Evolutionary conservation across 2,888 invertebrate genomes (phyloP), one percentile per base, ranked within the genome.

Genomic region (Kuschelorhynchus macadamiae): DNA sequence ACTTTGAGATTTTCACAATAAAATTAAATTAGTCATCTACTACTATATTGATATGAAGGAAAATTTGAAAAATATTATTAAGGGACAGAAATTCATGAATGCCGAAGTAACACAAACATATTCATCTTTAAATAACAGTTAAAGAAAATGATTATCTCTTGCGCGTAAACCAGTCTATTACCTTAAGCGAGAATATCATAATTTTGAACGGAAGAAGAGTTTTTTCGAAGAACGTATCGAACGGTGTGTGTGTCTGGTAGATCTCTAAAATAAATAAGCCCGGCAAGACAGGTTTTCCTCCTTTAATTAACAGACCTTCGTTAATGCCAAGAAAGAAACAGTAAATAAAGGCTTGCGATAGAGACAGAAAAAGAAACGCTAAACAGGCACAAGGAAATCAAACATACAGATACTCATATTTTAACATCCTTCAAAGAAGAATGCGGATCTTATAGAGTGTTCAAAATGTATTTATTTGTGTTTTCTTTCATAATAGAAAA

Each of bases 301-400:
- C 76, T 76, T 78, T 78, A 76, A 79, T 80, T 81, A 80, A 79
- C 81, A 77, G 76, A 74, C 77, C 75, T 76, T 75, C 77, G 79
- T 79, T 80, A 80, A 81, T 74, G 66, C 70, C 72, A 68, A 74
- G 71, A 72, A 72, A 71, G 73, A 72, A 71, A 64, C 67, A 69
- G 68, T 62, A 67, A 63, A 67, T 65, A 60, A 57, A 64, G 70
- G 56, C 70, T 71, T 55, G 56, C 46, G 71, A 74, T 55, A 74
- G 72, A 74, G 72, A 75, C 70, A 61, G 67, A 71, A 63, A 70
- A 72, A 63, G 66, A 73, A 75, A 75, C 73, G 73, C 71, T 74
- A 73, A 73, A 68, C 76, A 74, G 73, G 72, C 76, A 72, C 71
- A 66, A 75, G 70, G 74, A 75, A 71, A 55, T 39, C 47, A 11